These are phyloP conservation scores for Neoarius graeffei DNA, from an alignment of 2,113 vertebrate genomes.

Conservation along the genomic window DNA sequence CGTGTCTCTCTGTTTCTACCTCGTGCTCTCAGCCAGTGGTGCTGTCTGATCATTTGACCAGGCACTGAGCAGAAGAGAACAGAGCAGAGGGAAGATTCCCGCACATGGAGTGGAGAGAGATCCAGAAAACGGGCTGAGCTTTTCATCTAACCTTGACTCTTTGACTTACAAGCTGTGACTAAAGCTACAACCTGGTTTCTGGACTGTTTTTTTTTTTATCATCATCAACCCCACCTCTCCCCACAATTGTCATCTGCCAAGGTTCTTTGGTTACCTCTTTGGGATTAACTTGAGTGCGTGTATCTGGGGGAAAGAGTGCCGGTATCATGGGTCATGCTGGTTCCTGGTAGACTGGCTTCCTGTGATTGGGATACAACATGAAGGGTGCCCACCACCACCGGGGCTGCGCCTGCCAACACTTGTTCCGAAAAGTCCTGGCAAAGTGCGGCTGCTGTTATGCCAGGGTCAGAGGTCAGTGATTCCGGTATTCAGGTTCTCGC, in stretches of 20 bases:
- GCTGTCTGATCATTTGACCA: conserved; percentile 75
- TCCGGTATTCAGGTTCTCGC: neutral
- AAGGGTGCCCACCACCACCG: conserved; percentile 82
- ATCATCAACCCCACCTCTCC: neutral
- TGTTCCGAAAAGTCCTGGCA: conserved; percentile 91
- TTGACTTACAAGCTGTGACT: conserved; percentile 38
- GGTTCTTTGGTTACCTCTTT: conserved; percentile 46
- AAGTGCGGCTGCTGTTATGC: conserved; percentile 93
- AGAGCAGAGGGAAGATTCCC: conserved; percentile 59
- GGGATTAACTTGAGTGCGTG: conserved; percentile 57
- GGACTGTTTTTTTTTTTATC: conserved; percentile 17
- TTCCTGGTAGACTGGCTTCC: conserved; percentile 72
- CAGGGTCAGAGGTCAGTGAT: conserved; percentile 87
- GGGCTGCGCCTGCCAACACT: conserved; percentile 90
- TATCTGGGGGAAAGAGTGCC: conserved; percentile 33
- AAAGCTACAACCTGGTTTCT: conserved; percentile 6
- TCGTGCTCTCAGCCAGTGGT: conserved; percentile 57
- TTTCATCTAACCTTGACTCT: conserved; percentile 56
- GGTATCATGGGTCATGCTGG: conserved; percentile 77
- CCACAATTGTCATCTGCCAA: conserved; percentile 29
- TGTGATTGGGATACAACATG: conserved; percentile 77
- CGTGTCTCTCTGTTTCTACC: conserved; percentile 48
- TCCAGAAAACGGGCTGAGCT: conserved; percentile 50
- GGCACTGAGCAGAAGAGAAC: conserved; percentile 71
- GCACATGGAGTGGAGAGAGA: conserved; percentile 14